Conservation (phyloP, 2,113 vertebrate genomes). For the Menidia beryllina region DNA sequence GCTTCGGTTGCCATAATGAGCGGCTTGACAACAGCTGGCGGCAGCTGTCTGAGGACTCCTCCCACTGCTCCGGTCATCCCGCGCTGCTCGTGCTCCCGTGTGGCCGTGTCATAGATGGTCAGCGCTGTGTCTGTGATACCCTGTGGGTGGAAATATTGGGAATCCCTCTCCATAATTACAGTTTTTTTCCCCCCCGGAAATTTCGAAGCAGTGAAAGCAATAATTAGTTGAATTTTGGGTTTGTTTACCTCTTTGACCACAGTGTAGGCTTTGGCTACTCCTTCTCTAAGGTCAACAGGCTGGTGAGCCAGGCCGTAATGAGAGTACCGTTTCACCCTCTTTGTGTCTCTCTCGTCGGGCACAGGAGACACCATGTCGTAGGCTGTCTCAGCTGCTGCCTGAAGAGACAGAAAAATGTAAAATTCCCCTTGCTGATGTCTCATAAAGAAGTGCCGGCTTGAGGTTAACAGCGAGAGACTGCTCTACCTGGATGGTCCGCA, state of each 20-base stretch:
- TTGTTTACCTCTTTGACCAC: conserved; percentile 93
- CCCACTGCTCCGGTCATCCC: conserved; percentile 96
- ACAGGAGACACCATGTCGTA: conserved; percentile 99
- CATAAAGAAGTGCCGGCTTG: neutral
- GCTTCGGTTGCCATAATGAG: conserved; percentile 97
- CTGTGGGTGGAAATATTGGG: conserved; percentile 70
- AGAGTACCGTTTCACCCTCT: conserved; percentile 87
- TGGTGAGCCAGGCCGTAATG: conserved; percentile 93
- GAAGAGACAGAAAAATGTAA: neutral
- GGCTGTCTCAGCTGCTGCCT: conserved; percentile 97
- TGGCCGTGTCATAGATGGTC: conserved; percentile 95
- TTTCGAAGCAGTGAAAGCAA: neutral
- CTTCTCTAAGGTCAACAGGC: conserved; percentile 95
- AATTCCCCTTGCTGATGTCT: neutral
- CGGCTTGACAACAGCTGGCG: conserved; percentile 94
- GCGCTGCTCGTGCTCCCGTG: conserved; percentile 95
- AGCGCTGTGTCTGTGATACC: conserved; percentile 95
- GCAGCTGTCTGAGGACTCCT: conserved; percentile 95
- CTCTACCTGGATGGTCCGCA: conserved; percentile 94
- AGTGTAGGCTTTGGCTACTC: conserved; percentile 96
- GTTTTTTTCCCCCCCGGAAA: neutral
- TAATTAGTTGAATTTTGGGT: neutral
- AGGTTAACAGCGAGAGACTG: neutral
- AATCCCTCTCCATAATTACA: neutral
- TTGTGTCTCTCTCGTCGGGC: conserved; percentile 87